A percentile compares a stretch with the other conserved stretches of the same genome.
phyloP scores from a whole-genome alignment of 2,797 vertebrate genomes.

The Cygnus olor region DNA sequence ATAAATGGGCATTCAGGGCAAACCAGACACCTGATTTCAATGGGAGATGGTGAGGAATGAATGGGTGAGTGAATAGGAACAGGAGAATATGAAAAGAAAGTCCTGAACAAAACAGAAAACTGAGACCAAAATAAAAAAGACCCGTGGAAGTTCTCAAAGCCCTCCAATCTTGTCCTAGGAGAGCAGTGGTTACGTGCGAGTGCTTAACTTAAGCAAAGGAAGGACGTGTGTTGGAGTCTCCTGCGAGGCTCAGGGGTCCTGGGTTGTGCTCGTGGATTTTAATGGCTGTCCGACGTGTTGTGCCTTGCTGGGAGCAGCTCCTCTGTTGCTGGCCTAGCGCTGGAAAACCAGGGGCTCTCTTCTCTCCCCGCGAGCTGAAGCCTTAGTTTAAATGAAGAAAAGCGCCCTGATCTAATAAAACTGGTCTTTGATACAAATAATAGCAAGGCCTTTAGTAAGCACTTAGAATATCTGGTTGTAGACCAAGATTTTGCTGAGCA shows the following conservation, averaged over 20 bases:
- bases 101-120: background rate
- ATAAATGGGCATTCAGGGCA: background rate
- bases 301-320: background rate
- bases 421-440: background rate
- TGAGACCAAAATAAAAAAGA: background rate
- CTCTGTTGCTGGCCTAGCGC: background rate
- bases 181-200: background rate
- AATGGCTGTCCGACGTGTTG: background rate
- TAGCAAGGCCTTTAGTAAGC: background rate
- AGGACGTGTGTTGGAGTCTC: accelerated
- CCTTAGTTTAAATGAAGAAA: background rate
- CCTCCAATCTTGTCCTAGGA: background rate
- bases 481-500: background rate
- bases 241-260: background rate
- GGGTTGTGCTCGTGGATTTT: background rate
- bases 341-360: background rate
- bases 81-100: background rate
- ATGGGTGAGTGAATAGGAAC: background rate
- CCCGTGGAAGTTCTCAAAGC: background rate
- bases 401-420: background rate
- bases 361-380: background rate
- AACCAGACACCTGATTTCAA: background rate
- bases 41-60: accelerated
- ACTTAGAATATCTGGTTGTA: background rate
- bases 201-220: background rate